A percentile compares a stretch with the other conserved stretches of the same genome.
Evolutionary conservation across 1,140 invertebrate genomes (phyloP).

Genomic region (Pseudomyrmex cubaensis): DNA sequence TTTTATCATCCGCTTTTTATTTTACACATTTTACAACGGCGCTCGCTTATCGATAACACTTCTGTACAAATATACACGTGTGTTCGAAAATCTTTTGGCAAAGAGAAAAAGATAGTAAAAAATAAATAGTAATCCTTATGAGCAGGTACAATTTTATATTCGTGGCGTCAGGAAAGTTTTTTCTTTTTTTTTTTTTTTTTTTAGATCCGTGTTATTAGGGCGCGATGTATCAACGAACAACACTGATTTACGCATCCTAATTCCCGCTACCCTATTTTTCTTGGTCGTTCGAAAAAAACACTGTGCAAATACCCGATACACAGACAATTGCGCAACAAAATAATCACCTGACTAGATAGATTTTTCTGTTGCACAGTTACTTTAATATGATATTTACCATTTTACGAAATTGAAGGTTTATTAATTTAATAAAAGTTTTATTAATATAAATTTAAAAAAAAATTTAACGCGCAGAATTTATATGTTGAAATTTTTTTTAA

Average conservation of each 20-base stretch:
- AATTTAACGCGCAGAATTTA: background rate
- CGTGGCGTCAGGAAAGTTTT: too few relatives aligned
- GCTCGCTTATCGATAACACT: slow-evolving; percentile 54
- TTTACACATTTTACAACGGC: slow-evolving; percentile 82
- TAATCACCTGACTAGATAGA: too few relatives aligned
- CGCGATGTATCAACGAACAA: background rate
- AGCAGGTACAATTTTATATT: slow-evolving; percentile 80
- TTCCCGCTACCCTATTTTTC: slow-evolving; percentile 13
- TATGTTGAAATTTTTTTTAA: too few relatives aligned
- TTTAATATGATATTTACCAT: too few relatives aligned
- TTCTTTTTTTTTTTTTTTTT: too few relatives aligned
- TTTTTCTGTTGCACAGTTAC: too few relatives aligned
- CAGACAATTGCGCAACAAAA: too few relatives aligned
- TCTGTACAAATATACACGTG: slow-evolving; percentile 84
- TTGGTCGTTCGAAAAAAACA: slow-evolving; percentile 6
- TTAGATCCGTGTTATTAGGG: slow-evolving; percentile 34
- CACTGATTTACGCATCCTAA: slow-evolving; percentile 29
- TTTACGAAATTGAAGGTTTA: too few relatives aligned
- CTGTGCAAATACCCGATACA: background rate
- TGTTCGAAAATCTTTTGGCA: slow-evolving; percentile 65
- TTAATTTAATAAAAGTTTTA: too few relatives aligned
- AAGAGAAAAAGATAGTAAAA: slow-evolving; percentile 77
- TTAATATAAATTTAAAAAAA: too few relatives aligned
- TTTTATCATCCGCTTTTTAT: slow-evolving; percentile 68
- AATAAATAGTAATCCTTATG: slow-evolving; percentile 78